phyloP scores from a whole-genome alignment of 2,797 vertebrate genomes.

The Tauraco hartlaubi region DNA sequence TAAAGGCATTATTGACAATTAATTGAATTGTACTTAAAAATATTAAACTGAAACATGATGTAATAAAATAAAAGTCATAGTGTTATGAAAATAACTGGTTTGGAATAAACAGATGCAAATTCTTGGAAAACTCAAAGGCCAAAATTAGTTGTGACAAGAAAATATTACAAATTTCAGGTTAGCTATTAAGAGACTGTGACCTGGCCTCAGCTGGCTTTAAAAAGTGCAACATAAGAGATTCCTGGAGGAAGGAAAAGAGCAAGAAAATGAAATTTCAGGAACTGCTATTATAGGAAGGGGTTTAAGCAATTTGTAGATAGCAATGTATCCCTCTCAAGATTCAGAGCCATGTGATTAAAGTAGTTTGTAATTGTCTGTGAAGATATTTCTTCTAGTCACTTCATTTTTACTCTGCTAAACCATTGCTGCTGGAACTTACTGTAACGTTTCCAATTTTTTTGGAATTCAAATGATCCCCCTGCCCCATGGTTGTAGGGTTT shows the following conservation, averaged over 20 bases:
- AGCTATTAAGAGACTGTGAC: neutral
- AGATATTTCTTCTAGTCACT: neutral
- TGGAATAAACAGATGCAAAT: neutral
- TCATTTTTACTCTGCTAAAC: neutral
- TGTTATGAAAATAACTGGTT: neutral
- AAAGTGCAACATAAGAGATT: neutral
- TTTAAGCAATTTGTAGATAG: neutral
- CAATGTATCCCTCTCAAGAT: neutral
- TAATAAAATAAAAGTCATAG: neutral
- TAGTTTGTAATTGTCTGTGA: neutral
- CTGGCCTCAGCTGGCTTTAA: neutral
- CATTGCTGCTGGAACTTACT: neutral
- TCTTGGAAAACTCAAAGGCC: neutral
- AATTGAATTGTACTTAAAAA: neutral
- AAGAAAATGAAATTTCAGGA: neutral
- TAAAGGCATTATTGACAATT: neutral
- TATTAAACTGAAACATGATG: neutral
- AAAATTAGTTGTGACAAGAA: neutral
- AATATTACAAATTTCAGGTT: neutral
- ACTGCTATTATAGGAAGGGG: neutral
- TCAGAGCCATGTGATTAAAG: neutral
- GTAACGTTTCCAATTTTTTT: neutral
- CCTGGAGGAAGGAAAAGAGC: neutral
- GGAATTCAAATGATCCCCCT: neutral
- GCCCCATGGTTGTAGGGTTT: rapidly evolving